Conservation (phyloP, 2,797 vertebrate genomes). For the Garrulus glandarius region DNA sequence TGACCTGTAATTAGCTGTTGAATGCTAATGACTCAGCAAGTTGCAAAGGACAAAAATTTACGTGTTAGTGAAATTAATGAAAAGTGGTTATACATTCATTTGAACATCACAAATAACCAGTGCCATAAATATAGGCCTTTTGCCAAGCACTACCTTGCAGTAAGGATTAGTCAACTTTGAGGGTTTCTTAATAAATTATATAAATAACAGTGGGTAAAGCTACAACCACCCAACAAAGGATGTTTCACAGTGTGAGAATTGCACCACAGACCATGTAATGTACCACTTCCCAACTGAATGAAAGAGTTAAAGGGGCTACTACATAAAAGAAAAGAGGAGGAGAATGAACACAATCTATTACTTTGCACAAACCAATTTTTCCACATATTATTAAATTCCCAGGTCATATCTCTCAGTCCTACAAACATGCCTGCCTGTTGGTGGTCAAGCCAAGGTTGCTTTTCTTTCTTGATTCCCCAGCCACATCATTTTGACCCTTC, state of each 20-base stretch:
- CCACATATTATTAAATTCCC: neutral
- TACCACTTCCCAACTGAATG: neutral
- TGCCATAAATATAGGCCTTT: neutral
- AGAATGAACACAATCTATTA: neutral
- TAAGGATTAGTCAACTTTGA: neutral
- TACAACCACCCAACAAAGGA: neutral
- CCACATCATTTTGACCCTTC: neutral
- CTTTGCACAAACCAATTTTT: neutral
- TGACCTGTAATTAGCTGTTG: neutral
- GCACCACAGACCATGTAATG: neutral
- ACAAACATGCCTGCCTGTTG: neutral
- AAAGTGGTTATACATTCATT: neutral
- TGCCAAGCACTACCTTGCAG: neutral
- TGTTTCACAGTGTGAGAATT: neutral
- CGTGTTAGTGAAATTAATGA: neutral
- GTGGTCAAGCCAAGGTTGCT: neutral
- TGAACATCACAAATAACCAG: neutral
- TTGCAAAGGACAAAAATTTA: neutral
- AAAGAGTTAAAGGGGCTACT: neutral
- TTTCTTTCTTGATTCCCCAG: neutral
- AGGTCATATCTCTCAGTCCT: neutral
- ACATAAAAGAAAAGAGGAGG: neutral
- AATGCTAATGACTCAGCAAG: neutral
- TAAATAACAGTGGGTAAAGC: neutral
- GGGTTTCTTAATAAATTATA: neutral